Base-by-base conservation (phyloP, 1,140 invertebrate genomes). In the Drosophila sproati region DNA sequence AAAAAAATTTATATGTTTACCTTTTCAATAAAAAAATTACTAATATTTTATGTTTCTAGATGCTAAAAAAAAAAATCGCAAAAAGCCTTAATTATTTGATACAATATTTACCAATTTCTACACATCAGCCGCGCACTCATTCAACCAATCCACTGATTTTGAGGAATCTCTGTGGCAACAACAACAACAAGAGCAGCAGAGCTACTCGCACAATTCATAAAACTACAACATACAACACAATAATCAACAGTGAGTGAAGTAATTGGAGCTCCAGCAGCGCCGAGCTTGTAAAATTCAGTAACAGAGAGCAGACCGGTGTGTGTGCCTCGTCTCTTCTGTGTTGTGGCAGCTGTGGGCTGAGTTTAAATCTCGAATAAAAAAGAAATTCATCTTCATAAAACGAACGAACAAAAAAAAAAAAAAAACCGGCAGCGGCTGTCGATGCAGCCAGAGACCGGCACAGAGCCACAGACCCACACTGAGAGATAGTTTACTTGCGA, bases 381-480 rank as follows among this genome's bases (percentile, higher is more conserved):
- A 87, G 72, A 88, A 87, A 82, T 87, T 88, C 79, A 88, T 87
- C 83, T 88, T 87, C 77, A 87, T 88, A 80, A 87, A 86, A 68
- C 28, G 12, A 47, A 56, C 35, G 35, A 29, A 73, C 0, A 1
- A 48, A 79, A 72, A 37, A 66, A 66, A 69, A 45, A n/a, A 10
- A 64, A 77, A 82, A 73, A 67, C 66, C 76, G 54, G 71, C 71
- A 78, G 80, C 80, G 45, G 35, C 70, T 63, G 69, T 55, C 56
- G 55, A 59, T 48, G 52, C 62, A 51, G 10, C 12, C 59, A 50
- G 31, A 54, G 29, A 29, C 35, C 43, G 43, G 35, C 0, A 20
- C 20, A 60, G 12, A 32, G 5, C 28, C 35, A 4, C 28, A 10
- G 67, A 57, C 66, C 56, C 66, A 50, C 66, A 50, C 68, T 63